These are phyloP conservation scores for Heliconius hewitsoni DNA, from an alignment of 1,140 invertebrate species.

Conservation along the genomic window DNA sequence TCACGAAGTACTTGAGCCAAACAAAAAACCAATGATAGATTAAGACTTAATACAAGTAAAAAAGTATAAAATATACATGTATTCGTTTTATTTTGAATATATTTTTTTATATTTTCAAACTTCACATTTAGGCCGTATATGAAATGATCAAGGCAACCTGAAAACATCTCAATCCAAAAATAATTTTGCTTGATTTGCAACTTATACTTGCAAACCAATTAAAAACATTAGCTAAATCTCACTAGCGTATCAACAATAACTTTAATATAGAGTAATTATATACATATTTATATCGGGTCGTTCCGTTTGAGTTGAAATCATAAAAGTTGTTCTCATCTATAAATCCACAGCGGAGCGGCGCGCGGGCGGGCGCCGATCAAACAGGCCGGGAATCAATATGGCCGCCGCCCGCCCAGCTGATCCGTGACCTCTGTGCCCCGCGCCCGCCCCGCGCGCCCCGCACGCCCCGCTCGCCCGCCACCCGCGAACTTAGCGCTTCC, in stretches of 20 bases:
- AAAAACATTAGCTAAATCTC: background rate
- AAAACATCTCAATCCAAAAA: background rate
- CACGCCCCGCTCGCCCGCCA: constrained; percentile 37
- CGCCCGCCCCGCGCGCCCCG: constrained; percentile 45
- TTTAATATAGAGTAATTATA: constrained; percentile 29
- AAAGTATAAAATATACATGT: too few species aligned
- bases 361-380: constrained; percentile 72
- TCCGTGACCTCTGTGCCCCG: constrained; percentile 75
- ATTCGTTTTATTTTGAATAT: too few species aligned
- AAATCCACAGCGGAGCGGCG: constrained; percentile 64
- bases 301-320: constrained; percentile 77
- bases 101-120: too few species aligned
- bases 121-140: too few species aligned
- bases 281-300: constrained; percentile 50
- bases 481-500: constrained; percentile 62
- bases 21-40: too few species aligned
- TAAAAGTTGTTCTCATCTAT: constrained; percentile 79
- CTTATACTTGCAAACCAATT: background rate
- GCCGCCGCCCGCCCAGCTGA: constrained; percentile 74
- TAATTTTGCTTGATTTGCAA: background rate
- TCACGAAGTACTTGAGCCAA: too few species aligned
- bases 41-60: too few species aligned
- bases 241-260: constrained; percentile 5
- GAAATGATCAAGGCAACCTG: too few species aligned
- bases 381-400: constrained; percentile 80